Evolutionary conservation across 2,797 vertebrate species (phyloP).

Genomic region (Orientallactaga sibirica): DNA sequence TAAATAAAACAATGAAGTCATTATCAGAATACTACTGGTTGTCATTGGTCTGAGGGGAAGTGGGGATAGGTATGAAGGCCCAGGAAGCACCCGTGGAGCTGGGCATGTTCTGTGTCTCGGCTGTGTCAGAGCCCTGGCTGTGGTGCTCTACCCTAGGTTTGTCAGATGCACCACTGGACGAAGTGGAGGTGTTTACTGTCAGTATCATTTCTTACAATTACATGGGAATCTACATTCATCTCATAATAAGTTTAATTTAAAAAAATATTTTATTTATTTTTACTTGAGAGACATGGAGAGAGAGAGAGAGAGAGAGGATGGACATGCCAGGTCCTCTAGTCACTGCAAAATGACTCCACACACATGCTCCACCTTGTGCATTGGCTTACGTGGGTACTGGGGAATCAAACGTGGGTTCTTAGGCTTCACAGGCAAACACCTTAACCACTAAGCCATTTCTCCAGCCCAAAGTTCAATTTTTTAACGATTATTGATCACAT

Average conservation of each 20-base stretch:
- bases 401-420: too few species aligned
- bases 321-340: too few species aligned
- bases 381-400: too few species aligned
- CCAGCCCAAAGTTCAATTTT: background rate
- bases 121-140: background rate
- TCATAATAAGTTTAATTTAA: slow-evolving; percentile 40
- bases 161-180: background rate
- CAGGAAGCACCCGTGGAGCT: background rate
- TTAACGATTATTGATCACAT: background rate
- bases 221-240: background rate
- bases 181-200: background rate
- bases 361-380: too few species aligned
- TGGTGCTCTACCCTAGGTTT: background rate
- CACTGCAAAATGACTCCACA: too few species aligned
- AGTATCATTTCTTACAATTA: background rate
- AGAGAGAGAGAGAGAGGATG: too few species aligned
- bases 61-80: background rate
- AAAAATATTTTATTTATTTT: background rate
- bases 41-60: background rate
- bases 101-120: background rate
- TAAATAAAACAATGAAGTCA: slow-evolving; percentile 14
- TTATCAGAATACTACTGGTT: background rate
- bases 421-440: too few species aligned
- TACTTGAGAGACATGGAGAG: background rate
- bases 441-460: too few species aligned